Evolutionary conservation across 2,113 vertebrate species (phyloP).

Genomic region (Bos javanicus): DNA sequence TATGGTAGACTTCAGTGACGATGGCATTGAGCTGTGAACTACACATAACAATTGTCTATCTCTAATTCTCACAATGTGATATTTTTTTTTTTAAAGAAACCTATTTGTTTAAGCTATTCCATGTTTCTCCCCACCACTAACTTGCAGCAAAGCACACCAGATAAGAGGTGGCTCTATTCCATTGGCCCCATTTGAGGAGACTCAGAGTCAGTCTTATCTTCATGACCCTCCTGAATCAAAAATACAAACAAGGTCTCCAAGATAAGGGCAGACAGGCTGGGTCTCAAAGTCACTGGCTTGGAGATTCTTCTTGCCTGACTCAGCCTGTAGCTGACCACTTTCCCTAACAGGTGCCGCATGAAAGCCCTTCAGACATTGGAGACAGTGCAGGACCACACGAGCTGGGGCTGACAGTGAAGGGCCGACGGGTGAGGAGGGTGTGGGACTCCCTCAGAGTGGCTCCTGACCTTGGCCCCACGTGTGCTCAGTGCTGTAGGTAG

Average conservation of each 20-base stretch:
- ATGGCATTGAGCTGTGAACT: background rate
- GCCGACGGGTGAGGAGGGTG: fast-evolving
- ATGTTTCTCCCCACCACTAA: too few relatives aligned
- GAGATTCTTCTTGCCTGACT: background rate
- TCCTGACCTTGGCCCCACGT: fast-evolving
- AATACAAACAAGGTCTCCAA: fast-evolving
- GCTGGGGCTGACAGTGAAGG: background rate
- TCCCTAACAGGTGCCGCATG: fast-evolving
- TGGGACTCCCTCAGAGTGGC: fast-evolving
- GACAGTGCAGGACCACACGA: fast-evolving
- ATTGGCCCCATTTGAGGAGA: fast-evolving
- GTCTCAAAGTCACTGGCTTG: background rate
- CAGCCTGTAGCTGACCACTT: background rate
- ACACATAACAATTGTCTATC: background rate
- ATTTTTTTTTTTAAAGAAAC: background rate
- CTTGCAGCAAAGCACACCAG: background rate
- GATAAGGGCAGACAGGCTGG: background rate
- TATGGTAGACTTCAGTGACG: fast-evolving
- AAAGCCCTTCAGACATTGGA: background rate
- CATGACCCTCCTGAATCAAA: background rate
- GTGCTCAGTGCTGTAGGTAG: background rate
- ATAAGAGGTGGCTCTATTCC: fast-evolving
- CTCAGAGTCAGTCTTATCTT: background rate
- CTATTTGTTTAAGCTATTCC: too few relatives aligned
- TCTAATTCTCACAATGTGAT: background rate